Conservation (phyloP, 2,113 vertebrate genomes). For the Eclectus roratus region DNA sequence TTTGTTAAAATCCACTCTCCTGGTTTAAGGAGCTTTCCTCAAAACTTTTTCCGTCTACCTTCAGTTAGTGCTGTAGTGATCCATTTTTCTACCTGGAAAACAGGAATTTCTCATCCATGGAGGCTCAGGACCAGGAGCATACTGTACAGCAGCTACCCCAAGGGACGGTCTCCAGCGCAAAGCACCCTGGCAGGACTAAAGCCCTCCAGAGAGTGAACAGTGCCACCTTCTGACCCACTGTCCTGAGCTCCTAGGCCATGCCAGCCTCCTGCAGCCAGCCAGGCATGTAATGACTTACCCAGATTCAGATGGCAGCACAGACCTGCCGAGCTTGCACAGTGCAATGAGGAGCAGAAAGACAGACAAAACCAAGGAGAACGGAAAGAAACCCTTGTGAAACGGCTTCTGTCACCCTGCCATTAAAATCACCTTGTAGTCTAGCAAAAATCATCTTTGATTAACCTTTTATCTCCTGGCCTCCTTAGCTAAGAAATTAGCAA, state of each 20-base stretch:
- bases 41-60: not conserved
- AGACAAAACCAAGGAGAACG: rapidly evolving
- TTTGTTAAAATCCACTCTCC: not conserved
- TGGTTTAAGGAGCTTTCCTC: not conserved
- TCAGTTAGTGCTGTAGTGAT: not conserved
- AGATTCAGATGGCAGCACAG: not conserved
- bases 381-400: not conserved
- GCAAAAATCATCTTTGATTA: not conserved
- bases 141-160: not conserved
- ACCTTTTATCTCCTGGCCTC: not conserved
- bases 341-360: not conserved
- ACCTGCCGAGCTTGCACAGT: rapidly evolving
- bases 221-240: slow-evolving; percentile 13
- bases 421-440: not conserved
- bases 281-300: not conserved
- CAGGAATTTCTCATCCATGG: not conserved
- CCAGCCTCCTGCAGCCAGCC: not conserved
- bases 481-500: not conserved
- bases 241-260: not conserved
- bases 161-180: not conserved
- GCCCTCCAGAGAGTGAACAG: not conserved
- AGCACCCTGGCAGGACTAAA: not conserved
- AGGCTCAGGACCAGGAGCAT: not conserved
- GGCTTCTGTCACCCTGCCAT: not conserved
- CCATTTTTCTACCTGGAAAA: not conserved